These are phyloP conservation scores for Microcebus lehilahytsara DNA, from an alignment of 2,113 vertebrate species.

Conservation along the genomic window DNA sequence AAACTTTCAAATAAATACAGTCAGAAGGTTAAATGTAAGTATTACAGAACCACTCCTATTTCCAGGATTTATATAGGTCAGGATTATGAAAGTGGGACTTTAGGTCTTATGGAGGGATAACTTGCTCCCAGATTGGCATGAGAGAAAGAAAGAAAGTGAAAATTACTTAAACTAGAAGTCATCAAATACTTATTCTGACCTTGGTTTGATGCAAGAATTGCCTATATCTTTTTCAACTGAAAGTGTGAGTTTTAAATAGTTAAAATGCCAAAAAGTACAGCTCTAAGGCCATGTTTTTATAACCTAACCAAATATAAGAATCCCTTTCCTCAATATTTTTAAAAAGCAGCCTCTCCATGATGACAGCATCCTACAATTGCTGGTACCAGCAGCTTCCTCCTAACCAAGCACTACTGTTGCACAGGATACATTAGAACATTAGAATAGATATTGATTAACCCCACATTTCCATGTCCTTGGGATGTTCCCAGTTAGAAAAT, in stretches of 20 bases:
- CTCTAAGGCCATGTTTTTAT: not conserved
- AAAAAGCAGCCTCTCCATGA: not conserved
- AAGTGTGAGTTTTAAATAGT: not conserved
- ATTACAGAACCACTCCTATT: slow-evolving; percentile 24
- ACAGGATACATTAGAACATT: not conserved
- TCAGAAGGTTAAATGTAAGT: slow-evolving; percentile 15
- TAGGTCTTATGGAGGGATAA: not conserved
- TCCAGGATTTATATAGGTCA: not conserved
- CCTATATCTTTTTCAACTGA: not conserved
- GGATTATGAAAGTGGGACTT: not conserved
- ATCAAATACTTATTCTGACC: not conserved
- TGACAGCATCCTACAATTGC: not conserved
- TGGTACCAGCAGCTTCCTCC: not conserved
- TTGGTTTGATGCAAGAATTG: slow-evolving; percentile 2
- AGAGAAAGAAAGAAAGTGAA: not conserved
- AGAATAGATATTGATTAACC: not conserved
- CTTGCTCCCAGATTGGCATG: not conserved
- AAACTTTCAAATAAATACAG: slow-evolving; percentile 49
- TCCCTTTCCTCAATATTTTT: not conserved
- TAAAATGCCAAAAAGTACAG: not conserved
- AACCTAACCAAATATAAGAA: not conserved
- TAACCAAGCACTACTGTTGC: not conserved
- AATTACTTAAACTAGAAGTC: not conserved
- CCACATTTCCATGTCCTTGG: not conserved
- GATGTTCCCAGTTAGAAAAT: not conserved